Evolutionary conservation across 2,888 invertebrate species (phyloP), one percentile per base, ranked within the genome.

Genomic region (Phlogophora meticulosa): DNA sequence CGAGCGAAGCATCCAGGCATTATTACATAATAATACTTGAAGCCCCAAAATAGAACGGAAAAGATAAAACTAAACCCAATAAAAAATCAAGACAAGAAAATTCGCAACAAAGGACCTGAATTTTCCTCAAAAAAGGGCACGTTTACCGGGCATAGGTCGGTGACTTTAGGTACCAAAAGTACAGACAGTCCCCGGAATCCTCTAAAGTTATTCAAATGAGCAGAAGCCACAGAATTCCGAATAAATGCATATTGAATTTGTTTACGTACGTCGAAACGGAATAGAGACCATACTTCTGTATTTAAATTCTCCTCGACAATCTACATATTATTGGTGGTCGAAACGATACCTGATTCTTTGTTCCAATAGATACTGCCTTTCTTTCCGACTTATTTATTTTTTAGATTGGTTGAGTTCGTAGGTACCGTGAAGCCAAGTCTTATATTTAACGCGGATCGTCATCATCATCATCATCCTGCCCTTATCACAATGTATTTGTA

Each of bases 161-260:
- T 65, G 77, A 80, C 73, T 73, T 77, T 64, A 62, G 58, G 38
- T 80, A 67, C 60, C 49, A 52, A 59, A 72, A 71, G 62, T 59
- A 68, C 55, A 75, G 72, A 53, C 72, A 63, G 75, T 61, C 78
- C 84, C 84, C 83, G 72, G 88, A 91, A 90, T 91, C 91, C 90
- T 89, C 88, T 88, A 89, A 92, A 91, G 88, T 92, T 93, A 94
- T 94, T 93, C 90, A 94, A 94, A 94, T 94, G 91, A 92, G 87
- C 86, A 84, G 78, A 55, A 88, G 88, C 90, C 89, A 87, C 89
- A 80, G 88, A 88, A 88, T 87, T 90, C 88, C 80, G 94, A 91
- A 95, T 95, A 95, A 94, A 95, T 95, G 92, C 93, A 94, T 94
- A 93, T 92, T 91, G 93, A 94, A 94, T 94, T 90, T 94, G 94